Evolutionary conservation across 2,113 vertebrate species (phyloP).

Genomic region (Crotalus helleri): DNA sequence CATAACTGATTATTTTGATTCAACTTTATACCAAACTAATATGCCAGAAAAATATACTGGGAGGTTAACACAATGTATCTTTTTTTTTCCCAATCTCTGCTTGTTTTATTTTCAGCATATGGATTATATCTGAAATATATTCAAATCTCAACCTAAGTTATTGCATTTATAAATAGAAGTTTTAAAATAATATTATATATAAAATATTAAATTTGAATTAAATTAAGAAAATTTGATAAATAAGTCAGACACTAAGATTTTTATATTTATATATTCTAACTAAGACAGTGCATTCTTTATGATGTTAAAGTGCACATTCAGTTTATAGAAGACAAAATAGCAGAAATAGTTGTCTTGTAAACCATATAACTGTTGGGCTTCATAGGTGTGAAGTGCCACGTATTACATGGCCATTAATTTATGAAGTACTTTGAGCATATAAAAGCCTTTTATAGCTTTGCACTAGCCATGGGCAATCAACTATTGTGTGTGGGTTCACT

Average conservation of each 20-base stretch:
- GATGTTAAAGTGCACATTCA: neutral
- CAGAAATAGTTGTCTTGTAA: too few species aligned
- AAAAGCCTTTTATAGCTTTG: too few species aligned
- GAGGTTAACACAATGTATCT: conserved; percentile 25
- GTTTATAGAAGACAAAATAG: neutral
- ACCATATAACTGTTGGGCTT: too few species aligned
- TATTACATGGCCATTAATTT: too few species aligned
- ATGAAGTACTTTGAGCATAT: too few species aligned
- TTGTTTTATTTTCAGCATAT: conserved; percentile 54
- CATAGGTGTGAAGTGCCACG: too few species aligned
- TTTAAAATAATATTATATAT: neutral
- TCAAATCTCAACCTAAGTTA: conserved; percentile 36
- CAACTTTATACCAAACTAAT: conserved; percentile 37
- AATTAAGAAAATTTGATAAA: neutral
- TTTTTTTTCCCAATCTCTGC: conserved; percentile 49
- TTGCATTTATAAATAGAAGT: neutral
- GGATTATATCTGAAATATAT: conserved; percentile 43
- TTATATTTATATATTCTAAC: neutral
- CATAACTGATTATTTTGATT: conserved; percentile 45
- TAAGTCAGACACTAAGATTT: neutral
- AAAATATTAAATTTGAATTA: too few species aligned
- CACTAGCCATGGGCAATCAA: too few species aligned
- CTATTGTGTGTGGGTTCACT: too few species aligned
- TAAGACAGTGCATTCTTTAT: neutral
- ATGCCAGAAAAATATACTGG: conserved; percentile 15